Evolutionary conservation across 1,140 invertebrate species (phyloP).

Genomic region (Galendromus occidentalis): DNA sequence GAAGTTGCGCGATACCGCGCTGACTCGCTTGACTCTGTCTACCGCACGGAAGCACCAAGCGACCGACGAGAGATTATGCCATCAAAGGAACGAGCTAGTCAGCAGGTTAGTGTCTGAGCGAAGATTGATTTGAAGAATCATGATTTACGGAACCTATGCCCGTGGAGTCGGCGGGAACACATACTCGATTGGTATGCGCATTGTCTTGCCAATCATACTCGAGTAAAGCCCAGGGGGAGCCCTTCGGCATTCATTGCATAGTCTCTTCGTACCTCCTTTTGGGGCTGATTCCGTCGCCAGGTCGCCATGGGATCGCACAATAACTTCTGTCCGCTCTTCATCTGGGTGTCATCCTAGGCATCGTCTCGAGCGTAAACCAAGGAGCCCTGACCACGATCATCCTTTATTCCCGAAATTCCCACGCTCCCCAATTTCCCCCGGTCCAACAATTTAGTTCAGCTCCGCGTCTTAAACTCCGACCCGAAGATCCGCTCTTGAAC

Average conservation of each 20-base stretch:
- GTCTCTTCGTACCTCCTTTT: too few species aligned
- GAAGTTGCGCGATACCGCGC: neutral
- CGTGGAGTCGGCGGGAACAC: too few species aligned
- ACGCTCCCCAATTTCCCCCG: neutral
- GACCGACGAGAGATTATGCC: constrained; percentile 1
- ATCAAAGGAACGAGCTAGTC: neutral
- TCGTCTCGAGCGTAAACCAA: neutral
- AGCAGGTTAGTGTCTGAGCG: neutral
- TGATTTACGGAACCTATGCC: too few species aligned
- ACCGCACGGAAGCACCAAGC: neutral
- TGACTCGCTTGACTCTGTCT: neutral
- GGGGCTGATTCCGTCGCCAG: too few species aligned
- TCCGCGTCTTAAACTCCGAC: neutral
- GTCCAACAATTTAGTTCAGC: neutral
- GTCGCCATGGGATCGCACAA: too few species aligned
- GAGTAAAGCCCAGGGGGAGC: too few species aligned
- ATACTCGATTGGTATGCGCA: too few species aligned
- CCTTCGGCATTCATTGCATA: too few species aligned
- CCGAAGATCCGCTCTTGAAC: neutral
- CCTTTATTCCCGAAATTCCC: too few species aligned
- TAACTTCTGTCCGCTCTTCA: too few species aligned
- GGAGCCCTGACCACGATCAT: neutral
- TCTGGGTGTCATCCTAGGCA: neutral
- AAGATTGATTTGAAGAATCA: too few species aligned
- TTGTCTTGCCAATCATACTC: too few species aligned